Percentiles rank a stretch among this genome's conserved stretches.
Evolutionary conservation across 2,797 vertebrate genomes (phyloP).

Genomic region (Nannoperca australis): DNA sequence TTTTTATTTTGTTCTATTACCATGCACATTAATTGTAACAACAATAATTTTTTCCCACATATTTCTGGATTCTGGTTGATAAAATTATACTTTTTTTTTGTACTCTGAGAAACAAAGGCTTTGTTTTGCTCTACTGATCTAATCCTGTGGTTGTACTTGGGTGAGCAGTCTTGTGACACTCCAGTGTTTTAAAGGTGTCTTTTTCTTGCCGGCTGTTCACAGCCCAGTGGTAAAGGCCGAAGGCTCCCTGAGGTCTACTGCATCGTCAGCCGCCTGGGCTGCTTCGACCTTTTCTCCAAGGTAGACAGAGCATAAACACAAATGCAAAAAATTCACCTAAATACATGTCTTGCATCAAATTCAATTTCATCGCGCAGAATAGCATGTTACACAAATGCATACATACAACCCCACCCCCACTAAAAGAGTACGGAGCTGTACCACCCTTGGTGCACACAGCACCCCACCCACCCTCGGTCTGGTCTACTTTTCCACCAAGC

Average conservation of each 20-base stretch:
- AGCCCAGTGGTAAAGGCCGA: conserved; percentile 94
- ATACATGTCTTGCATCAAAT: neutral
- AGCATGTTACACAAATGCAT: conserved; percentile 20
- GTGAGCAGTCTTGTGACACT: conserved; percentile 57
- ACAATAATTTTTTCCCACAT: neutral
- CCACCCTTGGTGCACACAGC: conserved; percentile 48
- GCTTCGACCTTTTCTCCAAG: conserved; percentile 99
- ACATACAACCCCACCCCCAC: conserved; percentile 15
- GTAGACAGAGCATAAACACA: conserved; percentile 77
- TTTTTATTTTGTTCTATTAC: neutral
- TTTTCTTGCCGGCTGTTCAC: conserved; percentile 50
- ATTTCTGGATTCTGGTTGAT: conserved; percentile 10
- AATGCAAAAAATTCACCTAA: neutral
- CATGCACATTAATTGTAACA: neutral
- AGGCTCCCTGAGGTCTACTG: conserved; percentile 98
- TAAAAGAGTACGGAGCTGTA: conserved; percentile 17
- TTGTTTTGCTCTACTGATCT: conserved; percentile 47
- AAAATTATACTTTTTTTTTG: neutral
- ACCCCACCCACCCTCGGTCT: conserved; percentile 55
- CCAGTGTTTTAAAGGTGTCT: conserved; percentile 52
- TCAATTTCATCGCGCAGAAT: neutral
- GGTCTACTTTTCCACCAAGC: conserved; percentile 51
- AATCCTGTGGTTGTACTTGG: conserved; percentile 37
- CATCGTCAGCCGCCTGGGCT: conserved; percentile 97
- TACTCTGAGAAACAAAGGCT: conserved; percentile 40